These are phyloP conservation scores for Mungos mungo DNA, from an alignment of 2,113 vertebrate species.

Conservation along the genomic window DNA sequence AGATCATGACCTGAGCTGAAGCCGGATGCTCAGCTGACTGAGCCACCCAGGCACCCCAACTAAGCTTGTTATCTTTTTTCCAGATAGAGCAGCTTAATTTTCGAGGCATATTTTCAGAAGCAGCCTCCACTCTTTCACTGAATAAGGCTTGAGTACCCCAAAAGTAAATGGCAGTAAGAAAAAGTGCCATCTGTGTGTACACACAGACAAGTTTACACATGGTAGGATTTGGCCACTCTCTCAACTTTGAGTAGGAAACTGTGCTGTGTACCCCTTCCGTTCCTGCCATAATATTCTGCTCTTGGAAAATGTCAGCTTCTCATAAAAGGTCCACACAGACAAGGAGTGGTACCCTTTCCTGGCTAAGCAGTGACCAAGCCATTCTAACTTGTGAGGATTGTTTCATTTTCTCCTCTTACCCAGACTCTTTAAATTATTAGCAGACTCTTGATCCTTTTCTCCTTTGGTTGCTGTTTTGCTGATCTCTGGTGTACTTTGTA, in stretches of 20 bases:
- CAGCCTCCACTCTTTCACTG: background rate
- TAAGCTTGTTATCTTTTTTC: background rate
- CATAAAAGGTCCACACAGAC: background rate
- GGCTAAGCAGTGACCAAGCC: background rate
- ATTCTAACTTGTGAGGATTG: background rate
- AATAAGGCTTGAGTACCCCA: background rate
- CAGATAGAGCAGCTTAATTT: background rate
- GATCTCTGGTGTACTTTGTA: background rate
- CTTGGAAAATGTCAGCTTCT: background rate
- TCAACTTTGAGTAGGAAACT: background rate
- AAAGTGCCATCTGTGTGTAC: background rate
- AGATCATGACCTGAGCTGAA: too few species aligned
- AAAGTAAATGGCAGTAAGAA: background rate
- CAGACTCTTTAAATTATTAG: background rate
- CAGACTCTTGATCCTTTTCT: background rate
- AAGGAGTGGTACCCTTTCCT: background rate
- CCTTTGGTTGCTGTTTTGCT: background rate
- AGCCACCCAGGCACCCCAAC: background rate
- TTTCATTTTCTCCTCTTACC: background rate
- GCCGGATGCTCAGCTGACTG: too few species aligned
- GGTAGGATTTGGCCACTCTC: background rate
- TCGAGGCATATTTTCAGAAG: background rate
- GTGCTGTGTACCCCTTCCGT: background rate
- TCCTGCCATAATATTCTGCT: background rate
- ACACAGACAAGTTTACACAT: background rate